Conservation (phyloP, 1,140 invertebrate species). For the Atta colombica region DNA sequence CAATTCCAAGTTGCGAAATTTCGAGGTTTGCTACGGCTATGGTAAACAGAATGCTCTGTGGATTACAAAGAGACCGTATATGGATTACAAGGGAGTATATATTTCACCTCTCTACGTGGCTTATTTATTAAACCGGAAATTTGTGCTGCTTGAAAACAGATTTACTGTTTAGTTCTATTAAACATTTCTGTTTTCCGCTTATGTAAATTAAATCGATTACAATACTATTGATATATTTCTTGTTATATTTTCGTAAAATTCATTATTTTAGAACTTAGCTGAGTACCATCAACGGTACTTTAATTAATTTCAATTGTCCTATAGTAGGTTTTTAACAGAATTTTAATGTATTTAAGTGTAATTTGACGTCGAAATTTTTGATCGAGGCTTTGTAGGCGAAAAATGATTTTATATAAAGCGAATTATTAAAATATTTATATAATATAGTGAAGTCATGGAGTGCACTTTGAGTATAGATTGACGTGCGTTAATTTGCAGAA, state of each 20-base stretch:
- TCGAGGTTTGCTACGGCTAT: neutral
- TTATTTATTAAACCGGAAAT: constrained; percentile 21
- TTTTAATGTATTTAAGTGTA: neutral
- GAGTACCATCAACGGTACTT: neutral
- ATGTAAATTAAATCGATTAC: neutral
- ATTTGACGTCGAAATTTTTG: constrained; percentile 21
- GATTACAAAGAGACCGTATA: neutral
- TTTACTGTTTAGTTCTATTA: neutral
- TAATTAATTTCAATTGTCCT: neutral
- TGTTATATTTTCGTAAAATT: neutral
- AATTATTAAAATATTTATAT: constrained; percentile 37
- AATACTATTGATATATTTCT: neutral
- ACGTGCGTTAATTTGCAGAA: constrained; percentile 5
- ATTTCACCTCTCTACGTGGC: neutral
- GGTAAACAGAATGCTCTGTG: neutral
- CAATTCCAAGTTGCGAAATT: constrained; percentile 7
- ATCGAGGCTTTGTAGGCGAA: neutral
- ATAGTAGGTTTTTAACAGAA: neutral
- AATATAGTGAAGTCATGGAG: neutral
- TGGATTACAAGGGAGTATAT: neutral
- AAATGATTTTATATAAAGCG: neutral
- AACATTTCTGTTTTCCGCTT: constrained; percentile 1
- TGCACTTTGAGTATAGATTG: neutral
- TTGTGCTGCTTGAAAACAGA: neutral
- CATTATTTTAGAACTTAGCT: constrained; percentile 8